Conservation (phyloP, 2,888 invertebrate genomes). For the Agonopterix subpropinquella region DNA sequence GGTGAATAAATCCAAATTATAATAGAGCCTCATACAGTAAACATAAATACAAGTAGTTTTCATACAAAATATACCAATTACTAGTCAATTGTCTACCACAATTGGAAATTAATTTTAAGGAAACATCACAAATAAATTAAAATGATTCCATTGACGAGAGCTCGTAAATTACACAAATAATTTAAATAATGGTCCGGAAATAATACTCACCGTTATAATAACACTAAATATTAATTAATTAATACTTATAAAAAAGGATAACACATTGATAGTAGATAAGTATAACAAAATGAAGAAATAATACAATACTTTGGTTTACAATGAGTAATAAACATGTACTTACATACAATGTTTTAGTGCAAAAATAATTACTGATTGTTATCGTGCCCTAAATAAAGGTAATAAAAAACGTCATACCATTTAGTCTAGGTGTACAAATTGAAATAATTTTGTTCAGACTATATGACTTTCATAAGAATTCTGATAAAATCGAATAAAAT, state of each 20-base stretch:
- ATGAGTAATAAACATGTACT: constrained; percentile 36
- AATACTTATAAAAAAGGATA: constrained; percentile 18
- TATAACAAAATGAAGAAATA: constrained; percentile 38
- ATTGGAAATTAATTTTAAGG: not conserved
- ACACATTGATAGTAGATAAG: constrained; percentile 23
- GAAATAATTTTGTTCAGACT: constrained; percentile 7
- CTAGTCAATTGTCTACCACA: too few relatives aligned
- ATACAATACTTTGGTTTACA: constrained; percentile 59
- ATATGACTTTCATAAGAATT: constrained; percentile 8
- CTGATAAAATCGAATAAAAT: constrained; percentile 19
- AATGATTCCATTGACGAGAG: too few relatives aligned
- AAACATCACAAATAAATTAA: constrained; percentile 5
- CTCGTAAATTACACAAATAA: constrained; percentile 26
- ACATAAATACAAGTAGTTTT: not conserved
- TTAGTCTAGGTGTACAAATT: constrained; percentile 2
- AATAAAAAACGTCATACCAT: not conserved
- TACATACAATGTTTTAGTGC: constrained; percentile 9
- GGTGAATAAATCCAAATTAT: constrained; percentile 4
- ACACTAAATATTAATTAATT: constrained; percentile 36
- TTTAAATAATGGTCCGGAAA: constrained; percentile 43
- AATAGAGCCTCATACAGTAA: constrained; percentile 11
- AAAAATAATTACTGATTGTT: constrained; percentile 9
- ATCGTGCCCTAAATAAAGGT: constrained; percentile 1
- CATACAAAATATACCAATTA: not conserved
- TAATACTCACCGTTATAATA: constrained; percentile 50